phyloP scores from a whole-genome alignment of 2,113 vertebrate genomes.

The Eptesicus fuscus region DNA sequence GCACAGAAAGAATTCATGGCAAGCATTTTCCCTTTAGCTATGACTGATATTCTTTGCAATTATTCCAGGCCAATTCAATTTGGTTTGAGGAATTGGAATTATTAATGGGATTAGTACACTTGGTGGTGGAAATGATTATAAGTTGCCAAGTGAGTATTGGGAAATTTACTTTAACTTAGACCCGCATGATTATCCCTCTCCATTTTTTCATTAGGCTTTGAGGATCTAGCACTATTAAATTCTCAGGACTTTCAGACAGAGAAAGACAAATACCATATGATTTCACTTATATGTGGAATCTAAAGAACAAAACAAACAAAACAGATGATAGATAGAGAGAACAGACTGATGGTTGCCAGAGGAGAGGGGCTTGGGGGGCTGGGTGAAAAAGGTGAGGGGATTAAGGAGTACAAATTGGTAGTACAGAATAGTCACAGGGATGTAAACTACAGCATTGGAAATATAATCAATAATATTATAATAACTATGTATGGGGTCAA shows the following conservation, averaged over 20 bases:
- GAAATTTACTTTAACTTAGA: neutral
- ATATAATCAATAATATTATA: neutral
- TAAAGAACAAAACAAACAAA: neutral
- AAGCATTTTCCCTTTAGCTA: neutral
- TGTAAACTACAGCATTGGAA: neutral
- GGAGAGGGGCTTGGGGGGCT: too few species aligned
- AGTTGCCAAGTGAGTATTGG: neutral
- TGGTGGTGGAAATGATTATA: neutral
- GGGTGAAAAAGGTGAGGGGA: neutral
- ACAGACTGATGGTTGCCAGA: neutral
- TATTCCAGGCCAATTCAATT: slow-evolving; percentile 6
- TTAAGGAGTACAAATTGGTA: neutral
- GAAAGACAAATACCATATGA: neutral
- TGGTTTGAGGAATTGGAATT: slow-evolving; percentile 5
- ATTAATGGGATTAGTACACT: neutral
- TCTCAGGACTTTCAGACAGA: neutral
- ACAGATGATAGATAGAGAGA: neutral
- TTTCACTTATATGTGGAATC: neutral
- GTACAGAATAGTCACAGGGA: neutral
- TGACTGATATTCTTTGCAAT: neutral
- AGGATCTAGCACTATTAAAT: slow-evolving; percentile 12
- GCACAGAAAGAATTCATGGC: neutral
- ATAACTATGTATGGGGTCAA: neutral
- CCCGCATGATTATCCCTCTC: neutral
- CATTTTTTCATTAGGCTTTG: neutral